A percentile compares a stretch with the other conserved stretches of the same genome.
These are phyloP conservation scores for Ptychochromis oligacanthus DNA, from an alignment of 2,113 vertebrate genomes.

Conservation along the genomic window DNA sequence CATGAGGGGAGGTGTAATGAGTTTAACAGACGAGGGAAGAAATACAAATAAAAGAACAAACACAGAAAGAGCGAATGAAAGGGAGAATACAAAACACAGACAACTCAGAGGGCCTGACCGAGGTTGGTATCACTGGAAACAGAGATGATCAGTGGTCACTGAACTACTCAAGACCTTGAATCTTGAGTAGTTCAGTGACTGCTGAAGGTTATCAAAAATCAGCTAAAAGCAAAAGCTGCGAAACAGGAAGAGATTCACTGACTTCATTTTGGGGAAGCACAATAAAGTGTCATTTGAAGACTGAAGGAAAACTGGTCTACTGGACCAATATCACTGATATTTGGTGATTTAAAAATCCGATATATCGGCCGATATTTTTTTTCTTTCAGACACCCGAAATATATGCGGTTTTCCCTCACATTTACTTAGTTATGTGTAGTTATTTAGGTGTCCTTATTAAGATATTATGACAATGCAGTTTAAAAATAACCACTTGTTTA, in stretches of 20 bases:
- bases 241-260: background rate
- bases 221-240: background rate
- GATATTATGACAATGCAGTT: background rate
- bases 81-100: background rate
- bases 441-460: background rate
- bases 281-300: too few species aligned
- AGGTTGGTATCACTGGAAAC: constrained; percentile 17
- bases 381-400: background rate
- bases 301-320: too few species aligned
- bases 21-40: constrained; percentile 26
- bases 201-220: background rate
- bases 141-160: constrained; percentile 17
- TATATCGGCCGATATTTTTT: background rate
- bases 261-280: background rate
- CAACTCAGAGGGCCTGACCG: constrained; percentile 8
- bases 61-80: constrained; percentile 7
- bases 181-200: background rate
- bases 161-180: background rate
- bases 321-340: rapidly evolving
- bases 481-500: background rate
- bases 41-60: constrained; percentile 37
- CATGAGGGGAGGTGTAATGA: constrained; percentile 27
- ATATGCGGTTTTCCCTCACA: background rate
- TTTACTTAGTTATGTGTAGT: background rate
- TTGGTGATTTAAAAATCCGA: background rate